These are phyloP conservation scores for Climacteris rufus DNA, from an alignment of 2,113 vertebrate genomes.

Conservation along the genomic window DNA sequence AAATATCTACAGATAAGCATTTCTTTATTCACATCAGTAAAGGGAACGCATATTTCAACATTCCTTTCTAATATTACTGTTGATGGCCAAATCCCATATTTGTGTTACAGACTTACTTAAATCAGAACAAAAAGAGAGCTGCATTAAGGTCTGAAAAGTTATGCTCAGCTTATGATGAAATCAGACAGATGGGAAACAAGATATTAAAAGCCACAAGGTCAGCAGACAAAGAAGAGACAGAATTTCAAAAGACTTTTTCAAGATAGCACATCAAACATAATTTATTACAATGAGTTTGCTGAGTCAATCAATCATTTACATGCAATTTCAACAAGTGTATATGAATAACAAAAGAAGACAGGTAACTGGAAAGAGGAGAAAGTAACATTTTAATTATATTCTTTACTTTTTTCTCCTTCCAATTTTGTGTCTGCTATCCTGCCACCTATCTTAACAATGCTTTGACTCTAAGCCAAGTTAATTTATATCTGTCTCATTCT, in stretches of 20 bases:
- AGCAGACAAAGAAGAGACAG: conserved; percentile 66
- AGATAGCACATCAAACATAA: conserved; percentile 63
- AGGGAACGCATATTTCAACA: conserved; percentile 40
- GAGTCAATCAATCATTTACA: conserved; percentile 60
- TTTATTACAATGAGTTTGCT: conserved; percentile 57
- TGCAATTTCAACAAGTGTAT: conserved; percentile 15
- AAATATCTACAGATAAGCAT: neutral
- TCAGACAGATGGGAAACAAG: conserved; percentile 66
- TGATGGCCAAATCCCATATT: conserved; percentile 29
- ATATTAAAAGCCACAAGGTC: conserved; percentile 61
- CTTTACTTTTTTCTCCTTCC: conserved; percentile 23
- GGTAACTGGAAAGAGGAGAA: conserved; percentile 44
- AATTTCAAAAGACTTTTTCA: conserved; percentile 65
- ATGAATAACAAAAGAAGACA: conserved; percentile 39
- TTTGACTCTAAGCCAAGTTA: neutral
- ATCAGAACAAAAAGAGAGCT: conserved; percentile 48
- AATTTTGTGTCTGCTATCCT: neutral
- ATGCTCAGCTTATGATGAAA: conserved; percentile 44
- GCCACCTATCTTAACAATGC: neutral
- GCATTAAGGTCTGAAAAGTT: conserved; percentile 52
- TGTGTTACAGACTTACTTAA: conserved; percentile 13
- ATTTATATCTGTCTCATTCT: neutral
- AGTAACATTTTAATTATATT: conserved; percentile 28
- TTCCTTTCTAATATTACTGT: conserved; percentile 47
- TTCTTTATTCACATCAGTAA: conserved; percentile 41